A percentile compares a stretch with the other conserved stretches of the same genome.
These are phyloP conservation scores for Drosophila kambysellisi DNA, from an alignment of 2,888 invertebrate genomes.

Conservation along the genomic window DNA sequence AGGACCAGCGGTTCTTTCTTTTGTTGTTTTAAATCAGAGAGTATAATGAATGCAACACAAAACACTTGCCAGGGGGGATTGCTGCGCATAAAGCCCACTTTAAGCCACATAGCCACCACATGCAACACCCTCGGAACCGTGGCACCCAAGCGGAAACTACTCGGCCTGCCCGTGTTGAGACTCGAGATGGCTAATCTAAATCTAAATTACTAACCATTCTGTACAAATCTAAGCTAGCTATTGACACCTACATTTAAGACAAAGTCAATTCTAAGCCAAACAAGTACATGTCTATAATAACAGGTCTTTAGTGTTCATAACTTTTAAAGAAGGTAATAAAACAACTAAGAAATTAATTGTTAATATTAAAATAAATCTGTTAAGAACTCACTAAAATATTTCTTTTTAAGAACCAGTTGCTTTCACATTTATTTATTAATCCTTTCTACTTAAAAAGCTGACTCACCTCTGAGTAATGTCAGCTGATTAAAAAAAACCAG, in stretches of 20 bases:
- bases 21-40: conserved; percentile 8
- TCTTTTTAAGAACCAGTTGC: neutral
- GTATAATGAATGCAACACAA: conserved; percentile 42
- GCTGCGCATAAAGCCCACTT: conserved; percentile 32
- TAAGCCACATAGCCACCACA: neutral
- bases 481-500: neutral
- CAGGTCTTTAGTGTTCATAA: neutral
- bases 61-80: conserved; percentile 22
- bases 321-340: neutral
- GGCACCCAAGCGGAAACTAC: conserved; percentile 66
- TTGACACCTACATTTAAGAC: conserved; percentile 48
- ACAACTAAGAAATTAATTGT: neutral
- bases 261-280: conserved; percentile 7
- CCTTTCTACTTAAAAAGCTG: too few relatives aligned
- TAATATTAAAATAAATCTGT: neutral
- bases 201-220: conserved; percentile 46
- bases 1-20: too few relatives aligned
- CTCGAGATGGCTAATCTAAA: conserved; percentile 38
- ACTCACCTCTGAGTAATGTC: neutral
- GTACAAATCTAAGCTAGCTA: conserved; percentile 38
- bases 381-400: neutral
- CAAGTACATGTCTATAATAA: neutral
- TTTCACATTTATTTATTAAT: too few relatives aligned
- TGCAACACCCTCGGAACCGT: conserved; percentile 11
- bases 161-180: conserved; percentile 36